These are phyloP conservation scores for Labrus mixtus DNA, from an alignment of 2,113 vertebrate genomes.

Conservation along the genomic window DNA sequence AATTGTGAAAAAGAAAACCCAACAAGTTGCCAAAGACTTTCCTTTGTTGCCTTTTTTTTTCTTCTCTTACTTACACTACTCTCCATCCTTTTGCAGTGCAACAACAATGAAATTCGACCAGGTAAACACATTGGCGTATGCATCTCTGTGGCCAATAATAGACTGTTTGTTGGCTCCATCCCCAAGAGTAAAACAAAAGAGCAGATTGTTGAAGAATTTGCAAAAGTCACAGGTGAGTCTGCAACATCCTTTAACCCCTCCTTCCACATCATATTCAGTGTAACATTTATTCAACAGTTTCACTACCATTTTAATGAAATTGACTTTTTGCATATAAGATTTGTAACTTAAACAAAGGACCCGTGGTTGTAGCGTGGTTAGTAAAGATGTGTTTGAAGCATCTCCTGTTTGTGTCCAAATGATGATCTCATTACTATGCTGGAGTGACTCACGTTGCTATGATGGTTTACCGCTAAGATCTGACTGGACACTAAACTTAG, in stretches of 20 bases:
- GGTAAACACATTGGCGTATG: slow-evolving; percentile 99
- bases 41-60: neutral
- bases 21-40: neutral
- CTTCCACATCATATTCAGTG: neutral
- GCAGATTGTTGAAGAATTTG: slow-evolving; percentile 99
- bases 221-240: slow-evolving; percentile 96
- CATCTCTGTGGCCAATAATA: slow-evolving; percentile 99
- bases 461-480: slow-evolving; percentile 81
- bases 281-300: neutral
- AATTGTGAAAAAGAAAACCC: too few species aligned
- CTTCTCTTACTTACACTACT: neutral
- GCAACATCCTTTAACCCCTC: neutral
- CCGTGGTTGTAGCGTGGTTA: neutral
- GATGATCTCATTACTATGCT: slow-evolving; percentile 58
- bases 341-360: too few species aligned
- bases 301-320: neutral
- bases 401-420: slow-evolving; percentile 62
- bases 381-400: neutral
- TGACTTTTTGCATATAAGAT: neutral
- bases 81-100: slow-evolving; percentile 87
- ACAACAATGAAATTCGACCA: slow-evolving; percentile 99
- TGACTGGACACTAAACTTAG: slow-evolving; percentile 55
- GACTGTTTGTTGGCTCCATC: slow-evolving; percentile 99
- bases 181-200: slow-evolving; percentile 99
- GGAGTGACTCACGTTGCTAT: slow-evolving; percentile 72